Base-by-base conservation (phyloP, 2,797 vertebrate species). In the Semotilus atromaculatus region DNA sequence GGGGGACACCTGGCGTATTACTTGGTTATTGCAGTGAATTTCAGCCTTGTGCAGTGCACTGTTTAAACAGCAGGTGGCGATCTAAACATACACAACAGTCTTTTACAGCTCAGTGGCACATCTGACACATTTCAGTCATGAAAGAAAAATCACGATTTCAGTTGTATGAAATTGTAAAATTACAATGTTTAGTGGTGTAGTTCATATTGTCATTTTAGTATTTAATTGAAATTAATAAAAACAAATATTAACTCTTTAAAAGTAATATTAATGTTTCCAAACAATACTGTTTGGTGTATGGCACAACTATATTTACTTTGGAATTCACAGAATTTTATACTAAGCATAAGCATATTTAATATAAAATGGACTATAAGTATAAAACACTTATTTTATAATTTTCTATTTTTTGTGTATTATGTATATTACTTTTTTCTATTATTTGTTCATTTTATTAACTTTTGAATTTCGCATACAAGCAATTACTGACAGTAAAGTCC, bases 61-160 rank as follows among this genome's bases (percentile, higher is more conserved):
- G 1, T 60, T 62, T 10, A 14, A 84, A 58, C 82, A 78, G 74
- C 51, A 84, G 82, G 11, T 70, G 74, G 82, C 74, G 45, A n/a
- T 43, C 36, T 84, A 45, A 34, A 58, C 74, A 71, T 14, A 75
- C 64, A 34, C n/a, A 84, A 77, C 1, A 29, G 16, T 31, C 0
- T 45, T 45, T 43, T 21, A 10, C 5, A 3, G 16, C 16, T 58
- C 14, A 10, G 23, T 58, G 11, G 18, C 51, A 51, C 18, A 45
- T 43, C 45, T 43, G 7, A 55, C 72, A 23, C 19, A 10, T 48
- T 19, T 72, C 66, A 51, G 16, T 31, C 10, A 36, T 53, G 21
- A 36, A 34, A 70, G 3, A 13, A 34, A 51, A 51, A 64, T 0
- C 29, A 53, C 14, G 3, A 74, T 23, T 1, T 31, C 11, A 18